These are phyloP conservation scores for Psittacula derbiana DNA, from an alignment of 2,797 vertebrate genomes.

Conservation along the genomic window DNA sequence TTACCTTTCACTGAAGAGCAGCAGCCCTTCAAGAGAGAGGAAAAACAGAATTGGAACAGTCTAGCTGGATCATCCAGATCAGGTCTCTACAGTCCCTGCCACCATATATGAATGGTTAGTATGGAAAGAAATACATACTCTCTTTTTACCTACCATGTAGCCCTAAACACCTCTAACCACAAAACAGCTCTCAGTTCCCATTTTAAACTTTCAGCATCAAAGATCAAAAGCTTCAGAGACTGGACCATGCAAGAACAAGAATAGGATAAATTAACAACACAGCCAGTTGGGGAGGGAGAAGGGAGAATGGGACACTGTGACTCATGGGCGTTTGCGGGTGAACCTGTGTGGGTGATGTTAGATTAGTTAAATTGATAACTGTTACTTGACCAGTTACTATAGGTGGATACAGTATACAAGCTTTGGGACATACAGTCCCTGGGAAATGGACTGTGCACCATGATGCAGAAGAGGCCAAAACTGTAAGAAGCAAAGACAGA, in stretches of 20 bases:
- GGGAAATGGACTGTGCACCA: accelerated
- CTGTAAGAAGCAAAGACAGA: not conserved
- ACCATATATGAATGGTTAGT: not conserved
- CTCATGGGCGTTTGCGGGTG: not conserved
- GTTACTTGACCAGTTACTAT: not conserved
- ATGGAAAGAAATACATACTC: not conserved
- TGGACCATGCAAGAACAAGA: not conserved
- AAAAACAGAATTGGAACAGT: slow-evolving; percentile 2
- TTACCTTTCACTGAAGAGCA: slow-evolving; percentile 49
- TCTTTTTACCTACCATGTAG: not conserved
- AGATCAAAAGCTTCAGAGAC: not conserved
- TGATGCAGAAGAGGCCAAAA: not conserved
- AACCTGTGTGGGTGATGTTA: not conserved
- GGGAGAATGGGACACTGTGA: not conserved
- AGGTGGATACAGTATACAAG: not conserved
- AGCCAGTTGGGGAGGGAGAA: not conserved
- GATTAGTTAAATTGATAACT: not conserved
- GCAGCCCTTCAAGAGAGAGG: not conserved
- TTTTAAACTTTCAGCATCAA: not conserved
- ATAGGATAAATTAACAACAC: not conserved
- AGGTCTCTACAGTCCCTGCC: not conserved
- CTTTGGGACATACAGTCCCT: not conserved
- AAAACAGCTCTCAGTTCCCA: not conserved
- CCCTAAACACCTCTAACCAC: not conserved
- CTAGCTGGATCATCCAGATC: slow-evolving; percentile 10